Percentiles rank a stretch among this genome's conserved stretches.
Conservation (phyloP, 2,888 invertebrate species). For the Netelia melanura region DNA sequence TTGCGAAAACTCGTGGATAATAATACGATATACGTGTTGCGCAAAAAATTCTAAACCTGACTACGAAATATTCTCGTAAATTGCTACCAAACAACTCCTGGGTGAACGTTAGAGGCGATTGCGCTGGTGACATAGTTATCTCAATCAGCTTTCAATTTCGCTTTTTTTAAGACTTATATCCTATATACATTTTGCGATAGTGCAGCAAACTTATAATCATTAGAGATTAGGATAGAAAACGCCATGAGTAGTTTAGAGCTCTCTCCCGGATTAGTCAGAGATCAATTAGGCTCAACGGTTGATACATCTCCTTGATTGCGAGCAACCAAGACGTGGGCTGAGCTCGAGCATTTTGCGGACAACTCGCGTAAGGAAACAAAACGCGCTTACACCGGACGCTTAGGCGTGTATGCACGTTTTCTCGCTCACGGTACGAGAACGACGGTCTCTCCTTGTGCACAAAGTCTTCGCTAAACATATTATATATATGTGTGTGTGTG, state of each 20-base stretch:
- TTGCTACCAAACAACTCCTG: conserved; percentile 20
- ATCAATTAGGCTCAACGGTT: conserved; percentile 61
- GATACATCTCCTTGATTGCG: conserved; percentile 59
- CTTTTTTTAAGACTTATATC: neutral
- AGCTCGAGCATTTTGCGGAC: conserved; percentile 41
- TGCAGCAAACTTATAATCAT: conserved; percentile 29
- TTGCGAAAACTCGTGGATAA: no score
- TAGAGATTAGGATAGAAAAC: conserved; percentile 44
- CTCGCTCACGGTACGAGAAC: conserved; percentile 38
- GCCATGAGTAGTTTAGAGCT: conserved; percentile 7
- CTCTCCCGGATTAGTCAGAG: conserved; percentile 53
- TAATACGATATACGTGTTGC: no score
- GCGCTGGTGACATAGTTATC: conserved; percentile 48
- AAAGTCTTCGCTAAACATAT: neutral
- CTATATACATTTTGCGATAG: conserved; percentile 14
- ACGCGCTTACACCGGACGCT: conserved; percentile 30
- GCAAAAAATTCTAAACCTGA: neutral
- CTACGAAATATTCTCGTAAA: conserved; percentile 15
- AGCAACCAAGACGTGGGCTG: conserved; percentile 39
- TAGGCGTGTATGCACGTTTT: conserved; percentile 51
- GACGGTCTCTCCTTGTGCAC: conserved; percentile 28
- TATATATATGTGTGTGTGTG: neutral
- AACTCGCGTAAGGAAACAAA: conserved; percentile 29
- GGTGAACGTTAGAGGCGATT: conserved; percentile 52
- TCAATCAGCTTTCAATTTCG: conserved; percentile 33